Conservation (phyloP, 2,797 vertebrate species). For the Acanthurus leucopareius region DNA sequence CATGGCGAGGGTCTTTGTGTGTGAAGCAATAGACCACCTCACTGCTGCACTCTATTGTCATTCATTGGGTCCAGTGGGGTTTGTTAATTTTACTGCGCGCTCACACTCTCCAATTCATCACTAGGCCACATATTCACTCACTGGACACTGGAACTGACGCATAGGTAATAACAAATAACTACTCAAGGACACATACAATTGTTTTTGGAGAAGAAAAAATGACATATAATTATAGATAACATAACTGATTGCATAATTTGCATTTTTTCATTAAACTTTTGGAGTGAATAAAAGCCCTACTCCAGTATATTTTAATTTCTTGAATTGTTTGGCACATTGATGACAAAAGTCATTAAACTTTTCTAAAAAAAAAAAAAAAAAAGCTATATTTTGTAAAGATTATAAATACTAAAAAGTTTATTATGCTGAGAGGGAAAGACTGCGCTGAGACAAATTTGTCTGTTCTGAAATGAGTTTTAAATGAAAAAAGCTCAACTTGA, state of each 20-base stretch:
- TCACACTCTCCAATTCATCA: slow-evolving; percentile 45
- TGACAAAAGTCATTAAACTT: not conserved
- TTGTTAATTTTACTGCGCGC: slow-evolving; percentile 73
- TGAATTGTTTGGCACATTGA: too few relatives aligned
- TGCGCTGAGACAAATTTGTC: not conserved
- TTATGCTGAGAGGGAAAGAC: not conserved
- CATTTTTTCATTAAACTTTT: not conserved
- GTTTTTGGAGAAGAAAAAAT: not conserved
- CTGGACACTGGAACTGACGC: too few relatives aligned
- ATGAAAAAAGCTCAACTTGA: not conserved
- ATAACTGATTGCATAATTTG: not conserved
- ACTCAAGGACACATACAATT: slow-evolving; percentile 4
- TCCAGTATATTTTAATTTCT: not conserved
- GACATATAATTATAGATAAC: not conserved
- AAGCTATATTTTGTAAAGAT: not conserved
- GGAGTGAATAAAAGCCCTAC: not conserved
- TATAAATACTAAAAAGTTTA: not conserved
- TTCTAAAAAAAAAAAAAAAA: not conserved
- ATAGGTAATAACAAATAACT: too few relatives aligned
- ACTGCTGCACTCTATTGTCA: slow-evolving; percentile 89
- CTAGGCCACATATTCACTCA: not conserved
- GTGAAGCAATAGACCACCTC: slow-evolving; percentile 79
- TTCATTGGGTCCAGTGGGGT: slow-evolving; percentile 83
- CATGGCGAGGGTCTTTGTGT: slow-evolving; percentile 83
- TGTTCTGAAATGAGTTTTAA: not conserved